A percentile compares a stretch with the other conserved stretches of the same genome.
Evolutionary conservation across 1,140 invertebrate species (phyloP).

Genomic region (Zophobas atratus): DNA sequence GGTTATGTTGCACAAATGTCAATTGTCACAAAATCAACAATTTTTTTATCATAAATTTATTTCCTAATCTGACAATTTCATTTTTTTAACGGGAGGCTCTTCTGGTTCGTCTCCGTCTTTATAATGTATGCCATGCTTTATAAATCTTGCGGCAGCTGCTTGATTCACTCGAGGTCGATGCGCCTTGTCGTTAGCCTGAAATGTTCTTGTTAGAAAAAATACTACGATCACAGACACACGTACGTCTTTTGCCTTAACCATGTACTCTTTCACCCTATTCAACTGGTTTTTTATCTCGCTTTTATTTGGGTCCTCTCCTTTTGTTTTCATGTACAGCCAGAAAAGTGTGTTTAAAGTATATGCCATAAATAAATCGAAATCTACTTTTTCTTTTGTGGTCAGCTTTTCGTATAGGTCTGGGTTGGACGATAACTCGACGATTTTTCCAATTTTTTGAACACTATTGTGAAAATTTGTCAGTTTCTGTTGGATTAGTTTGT

Average conservation of each 20-base stretch:
- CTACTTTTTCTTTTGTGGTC: conserved; percentile 71
- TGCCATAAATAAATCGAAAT: conserved; percentile 74
- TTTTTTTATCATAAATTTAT: neutral
- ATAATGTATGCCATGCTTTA: conserved; percentile 70
- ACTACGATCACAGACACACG: conserved; percentile 29
- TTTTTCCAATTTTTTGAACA: conserved; percentile 70
- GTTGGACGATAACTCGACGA: conserved; percentile 68
- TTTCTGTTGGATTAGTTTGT: conserved; percentile 69
- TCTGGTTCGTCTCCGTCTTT: conserved; percentile 36
- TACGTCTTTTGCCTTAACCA: conserved; percentile 73
- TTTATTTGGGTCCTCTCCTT: conserved; percentile 72
- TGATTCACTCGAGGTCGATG: conserved; percentile 72
- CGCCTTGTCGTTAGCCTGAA: conserved; percentile 68
- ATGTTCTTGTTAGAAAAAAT: conserved; percentile 43
- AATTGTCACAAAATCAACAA: conserved; percentile 1
- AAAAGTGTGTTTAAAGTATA: conserved; percentile 74
- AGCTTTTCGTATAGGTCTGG: conserved; percentile 67
- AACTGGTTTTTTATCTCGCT: conserved; percentile 74
- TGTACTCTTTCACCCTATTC: conserved; percentile 72
- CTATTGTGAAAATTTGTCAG: conserved; percentile 70
- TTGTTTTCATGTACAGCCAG: conserved; percentile 73
- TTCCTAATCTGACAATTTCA: conserved; percentile 54
- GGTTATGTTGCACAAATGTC: conserved; percentile 11
- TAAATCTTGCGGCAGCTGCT: conserved; percentile 73
- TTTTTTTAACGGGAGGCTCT: conserved; percentile 57